A percentile compares a stretch with the other conserved stretches of the same genome.
These are phyloP conservation scores for Plotosus lineatus DNA, from an alignment of 2,113 vertebrate species.

Conservation along the genomic window DNA sequence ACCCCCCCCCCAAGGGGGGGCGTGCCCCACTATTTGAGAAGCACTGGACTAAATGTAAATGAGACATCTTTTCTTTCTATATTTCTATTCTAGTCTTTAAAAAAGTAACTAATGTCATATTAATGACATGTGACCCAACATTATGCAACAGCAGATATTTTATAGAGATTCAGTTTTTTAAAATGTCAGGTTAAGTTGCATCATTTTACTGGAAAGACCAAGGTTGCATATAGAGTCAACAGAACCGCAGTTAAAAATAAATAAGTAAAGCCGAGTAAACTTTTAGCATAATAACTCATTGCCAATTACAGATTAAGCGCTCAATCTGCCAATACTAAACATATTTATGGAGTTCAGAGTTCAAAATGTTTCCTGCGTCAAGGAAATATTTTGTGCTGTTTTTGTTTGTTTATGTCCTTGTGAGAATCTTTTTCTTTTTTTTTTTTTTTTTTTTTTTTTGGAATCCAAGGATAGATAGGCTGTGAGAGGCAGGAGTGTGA, in stretches of 20 bases:
- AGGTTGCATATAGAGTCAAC: background rate
- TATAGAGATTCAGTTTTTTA: background rate
- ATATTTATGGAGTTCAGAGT: slow-evolving; percentile 11
- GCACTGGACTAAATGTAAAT: background rate
- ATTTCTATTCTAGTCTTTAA: background rate
- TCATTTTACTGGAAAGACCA: background rate
- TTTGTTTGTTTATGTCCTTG: too few relatives aligned
- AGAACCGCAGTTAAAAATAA: background rate
- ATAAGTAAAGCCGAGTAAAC: background rate
- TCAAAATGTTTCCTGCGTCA: slow-evolving; percentile 53
- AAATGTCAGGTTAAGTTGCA: background rate
- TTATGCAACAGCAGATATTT: slow-evolving; percentile 3
- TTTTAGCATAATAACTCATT: background rate
- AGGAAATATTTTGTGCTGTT: slow-evolving; percentile 47
- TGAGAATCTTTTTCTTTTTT: background rate
- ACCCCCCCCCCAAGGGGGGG: too few relatives aligned
- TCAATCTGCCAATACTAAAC: background rate
- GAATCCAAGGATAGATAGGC: slow-evolving; percentile 66
- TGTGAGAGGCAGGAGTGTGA: slow-evolving; percentile 57
- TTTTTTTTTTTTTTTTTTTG: slow-evolving; percentile 61
- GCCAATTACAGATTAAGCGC: background rate
- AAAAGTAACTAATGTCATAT: background rate
- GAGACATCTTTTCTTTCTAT: background rate
- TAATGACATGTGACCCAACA: background rate
- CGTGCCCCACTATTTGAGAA: too few relatives aligned